These are phyloP conservation scores for Falco biarmicus DNA, from an alignment of 2,797 vertebrate species.

Conservation along the genomic window DNA sequence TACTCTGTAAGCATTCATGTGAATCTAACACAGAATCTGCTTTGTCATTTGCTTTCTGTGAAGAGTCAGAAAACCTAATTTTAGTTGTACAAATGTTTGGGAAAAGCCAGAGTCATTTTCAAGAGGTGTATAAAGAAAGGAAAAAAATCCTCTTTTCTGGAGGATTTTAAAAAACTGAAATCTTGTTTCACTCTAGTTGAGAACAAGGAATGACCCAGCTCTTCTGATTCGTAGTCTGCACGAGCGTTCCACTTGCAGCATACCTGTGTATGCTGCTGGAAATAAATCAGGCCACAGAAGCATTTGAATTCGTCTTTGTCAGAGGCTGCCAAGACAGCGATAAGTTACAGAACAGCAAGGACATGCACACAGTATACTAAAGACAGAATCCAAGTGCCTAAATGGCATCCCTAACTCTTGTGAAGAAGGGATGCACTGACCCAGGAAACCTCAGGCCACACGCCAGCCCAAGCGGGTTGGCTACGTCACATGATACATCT, in stretches of 20 bases:
- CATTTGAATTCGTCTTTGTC: not conserved
- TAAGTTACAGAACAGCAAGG: not conserved
- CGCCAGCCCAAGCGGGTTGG: not conserved
- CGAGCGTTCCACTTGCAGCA: not conserved
- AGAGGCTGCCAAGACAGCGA: not conserved
- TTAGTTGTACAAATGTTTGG: not conserved
- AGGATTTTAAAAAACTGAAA: not conserved
- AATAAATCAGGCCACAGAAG: not conserved
- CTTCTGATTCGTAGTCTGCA: not conserved
- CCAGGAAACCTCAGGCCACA: not conserved
- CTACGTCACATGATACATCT: fast-evolving
- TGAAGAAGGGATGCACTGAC: not conserved
- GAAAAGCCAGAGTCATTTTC: not conserved
- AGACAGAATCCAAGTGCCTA: not conserved
- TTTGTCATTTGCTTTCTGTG: not conserved
- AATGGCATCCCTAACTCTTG: not conserved
- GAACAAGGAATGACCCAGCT: not conserved
- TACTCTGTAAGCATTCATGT: not conserved
- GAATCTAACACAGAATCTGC: not conserved
- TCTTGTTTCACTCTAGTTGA: not conserved
- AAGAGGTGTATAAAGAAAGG: not conserved
- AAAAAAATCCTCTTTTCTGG: not conserved
- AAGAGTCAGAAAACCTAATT: not conserved
- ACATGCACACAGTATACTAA: not conserved
- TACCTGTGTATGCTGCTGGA: not conserved